Evolutionary conservation across 2,888 invertebrate species (phyloP).

Genomic region (Luperina nickerlii): DNA sequence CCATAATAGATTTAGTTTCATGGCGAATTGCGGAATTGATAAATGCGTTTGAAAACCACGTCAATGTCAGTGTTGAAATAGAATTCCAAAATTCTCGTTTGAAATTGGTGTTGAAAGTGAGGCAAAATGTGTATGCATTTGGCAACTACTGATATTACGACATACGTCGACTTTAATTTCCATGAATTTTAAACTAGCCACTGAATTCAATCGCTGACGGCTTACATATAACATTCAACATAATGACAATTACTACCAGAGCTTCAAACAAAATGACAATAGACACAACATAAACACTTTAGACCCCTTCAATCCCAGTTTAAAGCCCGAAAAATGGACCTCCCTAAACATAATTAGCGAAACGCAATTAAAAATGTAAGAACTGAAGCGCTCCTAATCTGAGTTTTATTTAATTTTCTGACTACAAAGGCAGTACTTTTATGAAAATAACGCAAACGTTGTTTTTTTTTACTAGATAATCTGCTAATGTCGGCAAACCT

Average conservation of each 20-base stretch:
- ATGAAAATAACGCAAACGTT: conserved; percentile 62
- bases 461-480: conserved; percentile 66
- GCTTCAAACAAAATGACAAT: conserved; percentile 51
- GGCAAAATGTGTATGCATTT: conserved; percentile 40
- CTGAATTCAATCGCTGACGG: conserved; percentile 5
- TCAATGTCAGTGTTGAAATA: conserved; percentile 19
- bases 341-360: conserved; percentile 65
- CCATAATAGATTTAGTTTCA: conserved; percentile 5
- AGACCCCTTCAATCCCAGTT: conserved; percentile 63
- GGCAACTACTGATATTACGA: conserved; percentile 25
- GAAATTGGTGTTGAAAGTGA: conserved; percentile 26
- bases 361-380: conserved; percentile 68
- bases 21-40: neutral
- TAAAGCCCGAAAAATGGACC: conserved; percentile 62
- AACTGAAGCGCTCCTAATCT: conserved; percentile 68
- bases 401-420: conserved; percentile 69
- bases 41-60: conserved; percentile 15
- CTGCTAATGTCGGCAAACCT: conserved; percentile 67
- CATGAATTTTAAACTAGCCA: conserved; percentile 38
- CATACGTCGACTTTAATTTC: conserved; percentile 12
- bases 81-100: conserved; percentile 5
- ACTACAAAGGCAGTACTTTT: conserved; percentile 66
- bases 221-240: conserved; percentile 31
- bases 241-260: conserved; percentile 53
- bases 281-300: conserved; percentile 57